phyloP scores from a whole-genome alignment of 2,797 vertebrate species.

The Dromococcyx pavoninus region DNA sequence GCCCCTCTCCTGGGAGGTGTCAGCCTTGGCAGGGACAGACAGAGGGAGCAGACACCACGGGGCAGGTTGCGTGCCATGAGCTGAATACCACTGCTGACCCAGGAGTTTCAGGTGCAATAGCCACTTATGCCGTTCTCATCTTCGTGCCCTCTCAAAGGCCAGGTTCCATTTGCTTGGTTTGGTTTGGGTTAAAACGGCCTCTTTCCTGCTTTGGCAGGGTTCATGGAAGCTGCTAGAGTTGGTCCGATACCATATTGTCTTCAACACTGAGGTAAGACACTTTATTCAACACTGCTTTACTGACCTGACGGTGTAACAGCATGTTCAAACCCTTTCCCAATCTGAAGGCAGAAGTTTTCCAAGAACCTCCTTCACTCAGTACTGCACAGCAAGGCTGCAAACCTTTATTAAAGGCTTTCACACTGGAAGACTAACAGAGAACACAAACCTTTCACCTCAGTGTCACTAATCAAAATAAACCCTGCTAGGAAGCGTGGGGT shows the following conservation, averaged over 20 bases:
- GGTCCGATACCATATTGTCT: conserved; percentile 86
- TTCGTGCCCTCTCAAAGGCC: neutral
- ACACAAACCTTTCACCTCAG: neutral
- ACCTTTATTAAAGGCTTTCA: neutral
- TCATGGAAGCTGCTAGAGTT: conserved; percentile 87
- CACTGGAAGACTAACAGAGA: neutral
- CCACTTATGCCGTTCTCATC: neutral
- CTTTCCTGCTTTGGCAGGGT: conserved; percentile 78
- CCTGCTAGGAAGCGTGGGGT: no score
- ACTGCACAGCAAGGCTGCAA: neutral
- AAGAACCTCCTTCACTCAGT: neutral
- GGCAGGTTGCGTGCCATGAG: rapidly evolving
- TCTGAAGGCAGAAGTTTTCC: neutral
- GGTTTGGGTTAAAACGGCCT: neutral
- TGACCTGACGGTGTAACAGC: neutral
- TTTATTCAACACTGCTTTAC: neutral
- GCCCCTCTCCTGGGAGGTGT: neutral
- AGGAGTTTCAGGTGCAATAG: neutral
- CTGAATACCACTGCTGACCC: neutral
- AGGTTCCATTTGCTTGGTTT: neutral
- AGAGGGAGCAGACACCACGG: neutral
- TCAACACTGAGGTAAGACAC: conserved; percentile 75
- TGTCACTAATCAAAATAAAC: neutral
- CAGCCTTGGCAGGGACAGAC: neutral
- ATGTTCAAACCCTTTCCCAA: neutral